phyloP scores from a whole-genome alignment of 2,113 vertebrate species.

The Dromiciops gliroides region DNA sequence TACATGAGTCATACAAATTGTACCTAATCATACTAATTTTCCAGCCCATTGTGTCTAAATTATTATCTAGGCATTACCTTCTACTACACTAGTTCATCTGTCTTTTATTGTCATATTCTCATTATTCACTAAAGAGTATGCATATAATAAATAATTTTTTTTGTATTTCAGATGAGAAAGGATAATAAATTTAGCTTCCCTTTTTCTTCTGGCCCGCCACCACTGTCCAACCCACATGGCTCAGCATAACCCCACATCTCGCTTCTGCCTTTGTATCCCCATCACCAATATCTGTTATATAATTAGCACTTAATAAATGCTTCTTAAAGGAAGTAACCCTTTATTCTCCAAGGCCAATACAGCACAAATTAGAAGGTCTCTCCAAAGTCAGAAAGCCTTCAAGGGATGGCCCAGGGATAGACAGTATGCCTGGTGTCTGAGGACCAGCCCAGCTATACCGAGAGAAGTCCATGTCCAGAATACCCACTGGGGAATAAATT shows the following conservation, averaged over 20 bases:
- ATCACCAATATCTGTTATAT: neutral
- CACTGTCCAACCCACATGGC: neutral
- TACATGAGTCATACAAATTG: neutral
- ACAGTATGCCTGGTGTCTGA: neutral
- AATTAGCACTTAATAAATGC: neutral
- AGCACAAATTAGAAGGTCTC: neutral
- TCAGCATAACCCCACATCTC: neutral
- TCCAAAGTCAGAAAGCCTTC: neutral
- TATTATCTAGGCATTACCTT: neutral
- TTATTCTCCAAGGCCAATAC: neutral
- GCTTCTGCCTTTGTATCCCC: neutral
- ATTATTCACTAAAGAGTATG: neutral
- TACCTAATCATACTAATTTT: neutral
- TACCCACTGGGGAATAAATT: neutral
- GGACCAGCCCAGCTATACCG: neutral
- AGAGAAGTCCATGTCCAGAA: neutral
- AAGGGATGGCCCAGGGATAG: neutral
- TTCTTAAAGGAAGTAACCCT: neutral
- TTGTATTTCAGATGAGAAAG: neutral
- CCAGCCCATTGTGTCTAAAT: neutral
- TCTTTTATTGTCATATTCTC: neutral
- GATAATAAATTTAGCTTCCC: neutral
- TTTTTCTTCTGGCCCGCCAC: neutral
- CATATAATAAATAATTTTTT: neutral
- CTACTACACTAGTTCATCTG: neutral